Conservation (phyloP, 1,140 invertebrate species). For the Subanguina moxae region DNA sequence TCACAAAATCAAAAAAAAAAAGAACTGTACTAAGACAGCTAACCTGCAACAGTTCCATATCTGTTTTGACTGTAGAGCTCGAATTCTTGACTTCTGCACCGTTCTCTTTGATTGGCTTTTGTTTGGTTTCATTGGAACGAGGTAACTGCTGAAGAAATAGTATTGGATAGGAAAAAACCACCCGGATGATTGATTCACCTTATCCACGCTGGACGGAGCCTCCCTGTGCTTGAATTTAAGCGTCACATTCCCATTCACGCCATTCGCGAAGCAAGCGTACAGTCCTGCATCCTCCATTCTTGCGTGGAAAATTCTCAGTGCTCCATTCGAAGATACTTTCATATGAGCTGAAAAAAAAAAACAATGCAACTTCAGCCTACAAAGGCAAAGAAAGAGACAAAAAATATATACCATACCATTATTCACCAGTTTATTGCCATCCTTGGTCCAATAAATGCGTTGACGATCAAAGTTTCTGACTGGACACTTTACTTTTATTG, state of each 20-base stretch:
- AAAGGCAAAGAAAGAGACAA: neutral
- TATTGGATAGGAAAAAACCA: neutral
- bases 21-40: too few relatives aligned
- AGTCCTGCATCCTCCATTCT: slow-evolving; percentile 53
- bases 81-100: neutral
- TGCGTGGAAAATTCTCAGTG: slow-evolving; percentile 57
- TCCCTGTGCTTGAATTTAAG: slow-evolving; percentile 43
- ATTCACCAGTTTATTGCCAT: slow-evolving; percentile 50
- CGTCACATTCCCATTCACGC: slow-evolving; percentile 54
- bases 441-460: slow-evolving; percentile 53
- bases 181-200: neutral
- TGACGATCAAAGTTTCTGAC: slow-evolving; percentile 44
- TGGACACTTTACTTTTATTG: slow-evolving; percentile 57
- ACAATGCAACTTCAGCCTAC: too few relatives aligned
- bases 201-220: neutral
- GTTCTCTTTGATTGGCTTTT: slow-evolving; percentile 4
- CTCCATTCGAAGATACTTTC: slow-evolving; percentile 57
- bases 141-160: neutral
- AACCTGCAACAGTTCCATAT: slow-evolving; percentile 12
- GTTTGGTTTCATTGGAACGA: neutral
- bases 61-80: neutral
- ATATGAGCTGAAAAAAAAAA: slow-evolving; percentile 50
- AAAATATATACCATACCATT: slow-evolving; percentile 36
- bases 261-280: slow-evolving; percentile 54
- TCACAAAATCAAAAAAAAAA: too few relatives aligned